These are phyloP conservation scores for Rhinolophus sinicus DNA, from an alignment of 2,113 vertebrate species.

Conservation along the genomic window DNA sequence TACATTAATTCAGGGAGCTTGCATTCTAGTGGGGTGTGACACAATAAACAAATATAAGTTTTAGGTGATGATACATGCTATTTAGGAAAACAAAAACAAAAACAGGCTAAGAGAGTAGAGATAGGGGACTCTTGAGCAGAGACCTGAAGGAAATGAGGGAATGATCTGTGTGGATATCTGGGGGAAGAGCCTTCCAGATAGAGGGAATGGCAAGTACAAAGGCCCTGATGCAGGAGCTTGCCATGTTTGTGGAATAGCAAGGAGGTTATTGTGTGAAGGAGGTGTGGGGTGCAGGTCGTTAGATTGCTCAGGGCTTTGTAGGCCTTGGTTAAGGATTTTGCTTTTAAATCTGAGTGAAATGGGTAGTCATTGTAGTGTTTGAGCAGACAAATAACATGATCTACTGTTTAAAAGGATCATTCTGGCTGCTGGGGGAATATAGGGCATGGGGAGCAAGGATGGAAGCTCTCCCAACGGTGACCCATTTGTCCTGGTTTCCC, in stretches of 20 bases:
- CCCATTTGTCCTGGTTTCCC: neutral
- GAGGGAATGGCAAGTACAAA: neutral
- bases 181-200: neutral
- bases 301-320: neutral
- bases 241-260: neutral
- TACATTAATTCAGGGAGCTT: conserved; percentile 1
- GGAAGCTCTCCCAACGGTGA: conserved; percentile 17
- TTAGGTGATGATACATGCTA: neutral
- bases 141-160: neutral
- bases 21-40: neutral
- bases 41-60: neutral
- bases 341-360: conserved; percentile 42
- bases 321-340: conserved; percentile 10
- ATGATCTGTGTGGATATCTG: neutral
- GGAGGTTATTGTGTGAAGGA: neutral
- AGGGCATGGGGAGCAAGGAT: neutral
- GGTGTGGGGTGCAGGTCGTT: neutral
- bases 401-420: neutral
- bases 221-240: neutral
- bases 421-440: neutral
- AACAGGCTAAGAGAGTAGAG: neutral
- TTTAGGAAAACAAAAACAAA: neutral
- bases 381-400: neutral
- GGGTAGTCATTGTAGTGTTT: neutral
- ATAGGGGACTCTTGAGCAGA: neutral